phyloP scores from a whole-genome alignment of 2,797 vertebrate species.

The Sorex maritimensis region DNA sequence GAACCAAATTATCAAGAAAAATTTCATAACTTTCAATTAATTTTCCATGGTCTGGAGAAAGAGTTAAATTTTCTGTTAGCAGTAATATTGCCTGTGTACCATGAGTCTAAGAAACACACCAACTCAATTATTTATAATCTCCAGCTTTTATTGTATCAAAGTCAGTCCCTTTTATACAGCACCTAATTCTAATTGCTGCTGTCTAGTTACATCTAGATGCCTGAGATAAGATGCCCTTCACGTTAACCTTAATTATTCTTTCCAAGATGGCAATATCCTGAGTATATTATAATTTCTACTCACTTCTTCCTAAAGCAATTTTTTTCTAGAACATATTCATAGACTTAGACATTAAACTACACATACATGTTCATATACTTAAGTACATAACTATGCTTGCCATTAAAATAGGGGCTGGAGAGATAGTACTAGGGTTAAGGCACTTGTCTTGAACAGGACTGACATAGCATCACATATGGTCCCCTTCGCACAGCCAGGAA shows the following conservation, averaged over 20 bases:
- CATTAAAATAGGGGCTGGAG: background rate
- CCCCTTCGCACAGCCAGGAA: no score
- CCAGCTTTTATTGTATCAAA: constrained; percentile 30
- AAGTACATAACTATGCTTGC: constrained; percentile 22
- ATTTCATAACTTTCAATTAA: constrained; percentile 70
- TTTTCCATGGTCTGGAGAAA: constrained; percentile 73
- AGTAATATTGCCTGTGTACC: background rate
- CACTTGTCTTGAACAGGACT: no score
- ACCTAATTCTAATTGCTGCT: background rate
- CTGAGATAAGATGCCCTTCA: background rate
- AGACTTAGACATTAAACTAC: constrained; percentile 9
- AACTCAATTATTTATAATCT: background rate
- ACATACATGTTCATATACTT: background rate
- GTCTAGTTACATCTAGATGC: background rate
- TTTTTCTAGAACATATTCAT: constrained; percentile 2
- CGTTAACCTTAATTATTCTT: constrained; percentile 41
- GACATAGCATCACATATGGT: no score
- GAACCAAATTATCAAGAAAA: constrained; percentile 70
- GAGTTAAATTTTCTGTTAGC: constrained; percentile 39
- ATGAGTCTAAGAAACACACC: background rate
- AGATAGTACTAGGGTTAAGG: no score
- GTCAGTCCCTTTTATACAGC: background rate
- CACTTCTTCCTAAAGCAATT: background rate
- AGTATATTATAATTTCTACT: constrained; percentile 46
- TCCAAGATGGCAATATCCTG: constrained; percentile 29